phyloP scores from a whole-genome alignment of 2,797 vertebrate species.

The Urophycis tenuis region DNA sequence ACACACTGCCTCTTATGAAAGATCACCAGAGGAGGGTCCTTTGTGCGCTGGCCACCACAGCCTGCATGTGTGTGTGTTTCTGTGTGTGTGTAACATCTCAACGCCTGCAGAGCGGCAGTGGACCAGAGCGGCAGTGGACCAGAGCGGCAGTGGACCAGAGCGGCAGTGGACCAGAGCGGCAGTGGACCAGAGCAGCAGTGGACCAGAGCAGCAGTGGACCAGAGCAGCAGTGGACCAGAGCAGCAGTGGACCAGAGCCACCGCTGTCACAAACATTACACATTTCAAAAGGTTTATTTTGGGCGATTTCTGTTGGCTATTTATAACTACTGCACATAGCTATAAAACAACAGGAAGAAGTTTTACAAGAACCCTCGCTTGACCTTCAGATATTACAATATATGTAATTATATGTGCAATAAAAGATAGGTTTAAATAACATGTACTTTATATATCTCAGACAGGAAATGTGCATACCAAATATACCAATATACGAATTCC shows the following conservation, averaged over 20 bases:
- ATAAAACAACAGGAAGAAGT: not conserved
- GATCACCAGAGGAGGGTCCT: not conserved
- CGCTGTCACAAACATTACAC: not conserved
- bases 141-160: slow-evolving; percentile 1
- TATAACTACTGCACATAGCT: not conserved
- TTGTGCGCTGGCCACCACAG: not conserved
- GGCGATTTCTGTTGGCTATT: not conserved
- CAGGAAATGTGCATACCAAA: not conserved
- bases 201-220: not conserved
- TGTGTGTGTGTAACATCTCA: not conserved
- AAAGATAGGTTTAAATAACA: not conserved
- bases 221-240: slow-evolving; percentile 1
- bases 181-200: slow-evolving; percentile 1
- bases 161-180: not conserved
- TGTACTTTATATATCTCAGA: not conserved
- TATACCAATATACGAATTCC: too few relatives aligned
- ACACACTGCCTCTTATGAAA: not conserved
- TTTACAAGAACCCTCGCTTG: not conserved
- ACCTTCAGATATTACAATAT: not conserved
- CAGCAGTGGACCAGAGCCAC: not conserved
- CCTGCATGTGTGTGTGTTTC: not conserved
- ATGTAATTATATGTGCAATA: not conserved
- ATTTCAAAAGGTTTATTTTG: not conserved
- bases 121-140: not conserved
- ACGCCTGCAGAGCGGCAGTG: not conserved